Base-by-base conservation (phyloP, 2,797 vertebrate species). In the Micromesistius poutassou region DNA sequence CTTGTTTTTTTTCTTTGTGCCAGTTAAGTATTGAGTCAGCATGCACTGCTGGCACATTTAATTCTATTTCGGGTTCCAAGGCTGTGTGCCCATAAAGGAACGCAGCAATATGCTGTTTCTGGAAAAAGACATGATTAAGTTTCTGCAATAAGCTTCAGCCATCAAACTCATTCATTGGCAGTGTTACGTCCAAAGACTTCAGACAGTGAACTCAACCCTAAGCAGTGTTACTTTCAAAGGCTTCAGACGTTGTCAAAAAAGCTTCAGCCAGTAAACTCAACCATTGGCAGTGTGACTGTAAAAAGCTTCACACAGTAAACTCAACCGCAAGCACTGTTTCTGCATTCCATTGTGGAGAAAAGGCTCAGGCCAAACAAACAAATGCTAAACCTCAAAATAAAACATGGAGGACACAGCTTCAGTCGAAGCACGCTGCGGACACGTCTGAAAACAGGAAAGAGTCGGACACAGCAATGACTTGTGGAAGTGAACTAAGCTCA, bases 371-470 rank as follows among this genome's bases (percentile, higher is more conserved):
- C 13, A 14, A 75, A 77, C 31, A 31, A 33, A 71, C 30, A 31
- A 31, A 68, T 28, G 10, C 83, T 85, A 85, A 80, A 75, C 72
- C 68, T 19, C 12, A 22, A 82, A 25, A 79, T 35, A 79, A 84
- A 86, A 85, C 78, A 86, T 77, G 78, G 79, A 68, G 80, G n/a
- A 3, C 76, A n/a, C 81, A 2, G 30, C 81, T 88, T 91, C 85
- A 75, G 62, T 62, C 85, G 16, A 78, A 82, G 76, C 83, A 55
- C 9, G 22, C 78, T 71, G 68, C 84, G 86, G 85, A 86, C 55
- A 68, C 80, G 76, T 88, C 81, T 85, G 87, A 90, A 92, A 90
- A 91, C 90, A 92, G 90, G 91, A 93, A 91, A 87, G 83, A 68
- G 62, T 68, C 25, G 62, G 62, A 79, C 80, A 79, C 55, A 42